Evolutionary conservation across 1,140 invertebrate genomes (phyloP), one percentile per base, ranked within the genome.

Genomic region (Calephelis nemesis): DNA sequence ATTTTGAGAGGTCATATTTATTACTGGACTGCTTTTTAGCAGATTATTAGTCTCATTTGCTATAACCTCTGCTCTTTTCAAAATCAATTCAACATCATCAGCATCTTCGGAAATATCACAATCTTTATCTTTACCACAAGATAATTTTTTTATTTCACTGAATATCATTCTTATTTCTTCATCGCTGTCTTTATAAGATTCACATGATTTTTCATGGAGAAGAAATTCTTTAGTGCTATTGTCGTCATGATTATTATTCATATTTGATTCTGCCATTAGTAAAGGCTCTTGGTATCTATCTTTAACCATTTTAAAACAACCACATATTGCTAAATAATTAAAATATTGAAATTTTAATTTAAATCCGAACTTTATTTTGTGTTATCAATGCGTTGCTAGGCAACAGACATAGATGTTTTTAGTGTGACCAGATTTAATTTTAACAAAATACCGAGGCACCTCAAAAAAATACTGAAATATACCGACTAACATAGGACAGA

Each of bases 121-220:
- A 70, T 85, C 80, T 19, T 80, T 81, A 42, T 76, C 80, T 52
- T 81, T 82, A 68, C 42, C 30, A 47, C 70, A 77, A 70, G 87
- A 84, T 39, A 91, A 67, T 65, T 87, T 91, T 47, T 87, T 87
- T 19, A 91, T 85, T 79, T 89, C 87, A 69, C 71, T 87, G 69
- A 91, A 87, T 75, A 91, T 88, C 74, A 83, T 79, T 76, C 85
- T 88, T 65, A 91, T 91, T 79, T 91, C 88, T 68, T 91, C 88
- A 54, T 91, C 88, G 69, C 79, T 84, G 60, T 88, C 88, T 75
- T 88, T 91, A 63, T 76, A 83, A 1, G 74, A 72, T 69, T 88
- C 87, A 70, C 88, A 90, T 69, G 79, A 75, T 70, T 90, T 88
- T 74, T 91, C 88, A 52, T 88, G 78, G 10, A 87, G 49, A 42